Evolutionary conservation across 2,888 invertebrate species (phyloP).

Genomic region (Pelosia muscerda): DNA sequence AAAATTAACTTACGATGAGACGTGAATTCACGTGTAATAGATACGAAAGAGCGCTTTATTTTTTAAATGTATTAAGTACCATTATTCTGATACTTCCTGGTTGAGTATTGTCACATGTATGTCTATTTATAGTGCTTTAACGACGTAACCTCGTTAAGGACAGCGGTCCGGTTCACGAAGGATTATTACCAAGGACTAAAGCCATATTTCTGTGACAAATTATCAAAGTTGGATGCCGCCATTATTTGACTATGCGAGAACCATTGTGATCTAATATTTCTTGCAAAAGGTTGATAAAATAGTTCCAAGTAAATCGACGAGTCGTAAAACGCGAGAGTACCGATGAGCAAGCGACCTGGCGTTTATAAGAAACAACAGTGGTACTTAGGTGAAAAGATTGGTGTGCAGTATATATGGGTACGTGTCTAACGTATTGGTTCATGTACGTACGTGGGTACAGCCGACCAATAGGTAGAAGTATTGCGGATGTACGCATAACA

Average conservation of each 20-base stretch:
- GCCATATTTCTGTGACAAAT: constrained; percentile 6
- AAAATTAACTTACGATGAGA: constrained; percentile 71
- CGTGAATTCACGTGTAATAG: constrained; percentile 64
- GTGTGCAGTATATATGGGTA: constrained; percentile 28
- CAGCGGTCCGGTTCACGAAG: constrained; percentile 12
- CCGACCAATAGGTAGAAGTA: constrained; percentile 46
- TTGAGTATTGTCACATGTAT: constrained; percentile 29
- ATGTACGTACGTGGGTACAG: constrained; percentile 25
- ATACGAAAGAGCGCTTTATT: constrained; percentile 52
- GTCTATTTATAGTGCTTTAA: constrained; percentile 33
- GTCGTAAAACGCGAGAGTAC: constrained; percentile 50
- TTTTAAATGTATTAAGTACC: constrained; percentile 36
- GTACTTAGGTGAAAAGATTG: constrained; percentile 45
- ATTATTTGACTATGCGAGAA: constrained; percentile 12
- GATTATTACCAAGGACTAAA: not conserved
- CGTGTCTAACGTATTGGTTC: constrained; percentile 22
- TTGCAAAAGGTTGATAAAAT: constrained; percentile 29
- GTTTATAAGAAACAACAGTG: constrained; percentile 55
- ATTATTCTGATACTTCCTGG: constrained; percentile 40
- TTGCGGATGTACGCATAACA: constrained; percentile 52
- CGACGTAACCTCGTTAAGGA: constrained; percentile 27
- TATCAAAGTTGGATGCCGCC: not conserved
- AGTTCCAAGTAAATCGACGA: constrained; percentile 23
- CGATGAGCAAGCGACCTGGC: constrained; percentile 47
- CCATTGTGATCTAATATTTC: constrained; percentile 24